Evolutionary conservation across 2,888 invertebrate species (phyloP), one percentile per base, ranked within the genome.

Genomic region (Labia minor): DNA sequence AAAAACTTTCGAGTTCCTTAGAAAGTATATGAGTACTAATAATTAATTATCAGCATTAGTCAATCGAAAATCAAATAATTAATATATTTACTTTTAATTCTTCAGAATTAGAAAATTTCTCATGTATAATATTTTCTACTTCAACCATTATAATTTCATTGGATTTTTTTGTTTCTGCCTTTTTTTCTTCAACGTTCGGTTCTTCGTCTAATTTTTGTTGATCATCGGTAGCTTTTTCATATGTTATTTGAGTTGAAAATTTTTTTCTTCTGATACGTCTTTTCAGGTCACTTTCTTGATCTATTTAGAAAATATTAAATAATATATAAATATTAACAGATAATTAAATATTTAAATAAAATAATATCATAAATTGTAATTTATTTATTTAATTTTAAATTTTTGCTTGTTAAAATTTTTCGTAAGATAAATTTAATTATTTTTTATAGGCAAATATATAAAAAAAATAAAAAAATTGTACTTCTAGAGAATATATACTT

Each of bases 51-150:
- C n/a, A n/a, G n/a, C n/a, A n/a, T n/a, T n/a, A n/a, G n/a, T n/a
- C n/a, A n/a, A n/a, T n/a, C n/a, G n/a, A n/a, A n/a, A n/a, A n/a
- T n/a, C n/a, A n/a, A n/a, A n/a, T n/a, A n/a, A n/a, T 21, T 62
- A 14, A n/a, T n/a, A 68, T 19, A 61, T 8, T 71, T 72, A 85
- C 86, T 80, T 97, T 98, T 14, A 98, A 90, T 81, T 98, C 97
- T 75, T 95, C 95, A 0, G 91, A 95, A 76, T 90, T 90, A 71
- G 88, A 84, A 76, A 92, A 97, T 72, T 91, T 88, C 70, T 94
- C 88, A 73, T 95, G 92, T 67, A 86, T 83, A 66, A 96, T 78
- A 80, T 98, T 98, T 77, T 95, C 95, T 19, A 95, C 93, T 79
- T 96, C 94, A 0, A 89, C 95, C 91, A 98, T 94, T 69, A 96